Percentiles rank a stretch among this genome's conserved stretches.
phyloP scores from a whole-genome alignment of 1,140 invertebrate genomes.

The Zaprionus vittiger region DNA sequence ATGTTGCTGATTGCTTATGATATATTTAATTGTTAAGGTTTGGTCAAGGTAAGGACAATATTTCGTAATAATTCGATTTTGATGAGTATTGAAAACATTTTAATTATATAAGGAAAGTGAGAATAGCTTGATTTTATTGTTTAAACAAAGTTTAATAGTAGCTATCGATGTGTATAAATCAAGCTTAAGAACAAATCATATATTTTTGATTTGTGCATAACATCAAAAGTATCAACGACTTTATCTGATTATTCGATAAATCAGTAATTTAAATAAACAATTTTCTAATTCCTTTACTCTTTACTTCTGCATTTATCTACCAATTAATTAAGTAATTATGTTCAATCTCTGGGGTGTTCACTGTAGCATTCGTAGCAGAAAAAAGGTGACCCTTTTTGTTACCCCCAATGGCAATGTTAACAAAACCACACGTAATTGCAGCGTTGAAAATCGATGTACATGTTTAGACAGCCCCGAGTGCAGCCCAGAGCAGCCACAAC shows the following conservation, averaged over 20 bases:
- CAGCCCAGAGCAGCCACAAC: slow-evolving; percentile 4
- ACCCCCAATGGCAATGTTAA: slow-evolving; percentile 33
- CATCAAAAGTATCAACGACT: not conserved
- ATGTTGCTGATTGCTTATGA: too few species aligned
- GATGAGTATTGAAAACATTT: too few species aligned
- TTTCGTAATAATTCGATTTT: too few species aligned
- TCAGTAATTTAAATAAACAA: not conserved
- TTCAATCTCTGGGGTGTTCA: slow-evolving; percentile 4
- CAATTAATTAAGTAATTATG: not conserved
- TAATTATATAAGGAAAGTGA: too few species aligned
- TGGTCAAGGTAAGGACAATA: too few species aligned
- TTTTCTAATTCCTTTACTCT: not conserved
- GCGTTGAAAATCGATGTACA: slow-evolving; percentile 29
- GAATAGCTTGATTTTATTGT: too few species aligned
- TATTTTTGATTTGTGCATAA: too few species aligned
- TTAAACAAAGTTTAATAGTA: too few species aligned
- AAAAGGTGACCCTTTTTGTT: slow-evolving; percentile 17
- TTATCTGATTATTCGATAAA: not conserved
- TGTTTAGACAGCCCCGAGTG: slow-evolving; percentile 19
- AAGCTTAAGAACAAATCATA: too few species aligned
- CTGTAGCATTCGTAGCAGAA: slow-evolving; percentile 20
- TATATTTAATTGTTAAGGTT: too few species aligned
- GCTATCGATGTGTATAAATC: too few species aligned
- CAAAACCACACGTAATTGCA: slow-evolving; percentile 65
- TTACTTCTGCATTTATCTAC: not conserved